Percentiles rank a stretch among this genome's conserved stretches.
Evolutionary conservation across 2,797 vertebrate genomes (phyloP).

Genomic region (Alca torda): DNA sequence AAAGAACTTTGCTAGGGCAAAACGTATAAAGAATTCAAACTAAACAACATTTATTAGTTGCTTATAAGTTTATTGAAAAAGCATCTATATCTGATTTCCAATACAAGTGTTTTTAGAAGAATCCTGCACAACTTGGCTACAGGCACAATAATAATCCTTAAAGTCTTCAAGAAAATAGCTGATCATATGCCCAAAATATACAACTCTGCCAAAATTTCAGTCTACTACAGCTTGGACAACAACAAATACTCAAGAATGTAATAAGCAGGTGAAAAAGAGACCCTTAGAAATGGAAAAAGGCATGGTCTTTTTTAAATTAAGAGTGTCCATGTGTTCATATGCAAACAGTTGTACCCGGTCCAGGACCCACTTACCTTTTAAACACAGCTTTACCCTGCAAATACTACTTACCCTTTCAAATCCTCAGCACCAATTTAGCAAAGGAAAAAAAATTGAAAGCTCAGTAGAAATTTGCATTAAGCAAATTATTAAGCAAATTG

Average conservation of each 20-base stretch:
- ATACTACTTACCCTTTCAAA: background rate
- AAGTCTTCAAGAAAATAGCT: background rate
- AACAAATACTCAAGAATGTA: background rate
- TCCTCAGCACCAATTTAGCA: background rate
- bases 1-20: background rate
- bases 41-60: background rate
- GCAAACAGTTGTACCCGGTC: background rate
- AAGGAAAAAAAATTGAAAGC: background rate
- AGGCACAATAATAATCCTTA: background rate
- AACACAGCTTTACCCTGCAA: background rate
- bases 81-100: background rate
- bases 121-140: background rate
- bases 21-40: background rate
- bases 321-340: background rate
- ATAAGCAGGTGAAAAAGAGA: background rate
- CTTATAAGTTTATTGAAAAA: background rate
- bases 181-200: background rate
- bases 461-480: background rate
- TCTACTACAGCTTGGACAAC: background rate
- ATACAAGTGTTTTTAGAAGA: background rate
- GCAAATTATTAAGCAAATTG: background rate
- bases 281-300: background rate
- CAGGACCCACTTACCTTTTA: background rate
- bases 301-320: background rate
- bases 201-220: background rate